Conservation (phyloP, 2,113 vertebrate genomes). For the Procavia capensis region DNA sequence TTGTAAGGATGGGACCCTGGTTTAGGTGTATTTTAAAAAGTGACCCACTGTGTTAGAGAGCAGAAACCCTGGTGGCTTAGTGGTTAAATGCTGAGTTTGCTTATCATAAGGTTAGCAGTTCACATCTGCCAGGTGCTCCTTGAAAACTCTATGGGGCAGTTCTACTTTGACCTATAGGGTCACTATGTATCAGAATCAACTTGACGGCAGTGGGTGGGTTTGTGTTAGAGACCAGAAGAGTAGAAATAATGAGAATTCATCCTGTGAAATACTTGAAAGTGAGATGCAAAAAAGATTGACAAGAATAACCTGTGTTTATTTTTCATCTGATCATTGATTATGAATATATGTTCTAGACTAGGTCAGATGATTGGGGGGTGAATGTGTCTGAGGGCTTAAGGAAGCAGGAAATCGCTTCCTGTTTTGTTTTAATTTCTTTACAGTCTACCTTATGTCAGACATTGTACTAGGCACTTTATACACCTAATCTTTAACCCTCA, state of each 20-base stretch:
- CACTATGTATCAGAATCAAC: too few relatives aligned
- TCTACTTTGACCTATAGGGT: too few relatives aligned
- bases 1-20: neutral
- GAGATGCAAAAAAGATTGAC: neutral
- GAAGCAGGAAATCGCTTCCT: slow-evolving; percentile 4
- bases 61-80: too few relatives aligned
- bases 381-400: neutral
- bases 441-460: neutral
- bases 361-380: neutral
- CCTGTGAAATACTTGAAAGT: neutral
- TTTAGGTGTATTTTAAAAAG: neutral
- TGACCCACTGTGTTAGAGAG: neutral
- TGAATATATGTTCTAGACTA: neutral
- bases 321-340: neutral
- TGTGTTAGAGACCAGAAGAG: neutral
- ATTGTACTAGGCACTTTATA: neutral
- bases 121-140: too few relatives aligned
- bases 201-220: too few relatives aligned
- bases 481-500: neutral
- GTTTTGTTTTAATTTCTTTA: neutral
- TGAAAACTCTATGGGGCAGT: too few relatives aligned
- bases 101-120: too few relatives aligned
- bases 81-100: too few relatives aligned
- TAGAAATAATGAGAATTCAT: neutral
- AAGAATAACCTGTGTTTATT: neutral